Percentiles rank a stretch among this genome's conserved stretches.
Conservation (phyloP, 2,888 invertebrate genomes). For the Iphiclides podalirius region DNA sequence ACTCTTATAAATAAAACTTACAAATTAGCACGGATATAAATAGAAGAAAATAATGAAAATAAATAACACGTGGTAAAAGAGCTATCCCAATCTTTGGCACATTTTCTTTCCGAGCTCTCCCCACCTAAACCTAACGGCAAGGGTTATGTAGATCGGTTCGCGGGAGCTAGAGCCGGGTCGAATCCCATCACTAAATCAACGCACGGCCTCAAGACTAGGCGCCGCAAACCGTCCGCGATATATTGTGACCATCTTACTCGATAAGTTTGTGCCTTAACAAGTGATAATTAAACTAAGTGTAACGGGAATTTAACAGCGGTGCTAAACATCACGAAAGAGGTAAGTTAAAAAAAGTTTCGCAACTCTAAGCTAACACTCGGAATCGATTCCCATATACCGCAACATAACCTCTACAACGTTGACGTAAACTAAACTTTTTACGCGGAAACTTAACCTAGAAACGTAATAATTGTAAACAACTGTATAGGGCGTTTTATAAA, state of each 20-base stretch:
- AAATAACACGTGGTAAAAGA: too few relatives aligned
- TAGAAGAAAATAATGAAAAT: too few relatives aligned
- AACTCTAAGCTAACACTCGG: constrained; percentile 16
- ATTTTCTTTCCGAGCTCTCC: neutral
- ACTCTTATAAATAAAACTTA: too few relatives aligned
- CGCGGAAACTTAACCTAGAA: neutral
- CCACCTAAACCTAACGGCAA: neutral
- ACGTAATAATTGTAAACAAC: too few relatives aligned
- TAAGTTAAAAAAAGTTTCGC: constrained; percentile 7
- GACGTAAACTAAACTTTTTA: constrained; percentile 13
- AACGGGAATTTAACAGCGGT: constrained; percentile 20
- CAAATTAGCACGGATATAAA: too few relatives aligned
- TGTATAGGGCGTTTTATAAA: too few relatives aligned
- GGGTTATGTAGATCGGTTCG: constrained; percentile 1
- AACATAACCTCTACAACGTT: constrained; percentile 9
- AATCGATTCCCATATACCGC: constrained; percentile 24
- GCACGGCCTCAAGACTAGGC: constrained; percentile 25
- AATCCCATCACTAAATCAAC: constrained; percentile 27
- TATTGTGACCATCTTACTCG: constrained; percentile 32
- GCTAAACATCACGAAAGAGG: constrained; percentile 8
- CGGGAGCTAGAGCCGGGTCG: constrained; percentile 9
- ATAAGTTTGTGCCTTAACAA: constrained; percentile 42
- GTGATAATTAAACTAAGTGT: constrained; percentile 28
- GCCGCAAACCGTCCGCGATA: constrained; percentile 31
- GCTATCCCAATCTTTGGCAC: neutral